These are phyloP conservation scores for Carassius gibelio DNA, from an alignment of 2,113 vertebrate species.

Conservation along the genomic window DNA sequence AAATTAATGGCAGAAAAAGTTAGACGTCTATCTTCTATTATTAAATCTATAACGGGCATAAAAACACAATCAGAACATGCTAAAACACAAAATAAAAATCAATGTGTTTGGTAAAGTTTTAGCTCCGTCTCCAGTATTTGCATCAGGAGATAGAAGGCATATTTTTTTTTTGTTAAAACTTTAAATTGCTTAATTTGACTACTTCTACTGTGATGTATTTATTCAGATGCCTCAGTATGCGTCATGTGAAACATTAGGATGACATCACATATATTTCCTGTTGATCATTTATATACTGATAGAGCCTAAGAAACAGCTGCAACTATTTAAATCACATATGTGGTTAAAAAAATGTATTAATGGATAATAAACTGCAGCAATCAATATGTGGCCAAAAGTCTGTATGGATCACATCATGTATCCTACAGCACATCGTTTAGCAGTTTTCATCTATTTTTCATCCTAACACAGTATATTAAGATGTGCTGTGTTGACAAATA, in stretches of 20 bases:
- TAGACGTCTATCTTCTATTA: background rate
- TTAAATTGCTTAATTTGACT: constrained; percentile 1
- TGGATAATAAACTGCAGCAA: background rate
- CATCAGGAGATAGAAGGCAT: constrained; percentile 29
- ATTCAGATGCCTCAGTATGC: constrained; percentile 6
- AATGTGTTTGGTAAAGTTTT: background rate
- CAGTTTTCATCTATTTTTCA: background rate
- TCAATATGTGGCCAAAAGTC: constrained; percentile 25
- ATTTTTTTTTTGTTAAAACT: constrained; percentile 22
- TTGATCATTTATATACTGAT: background rate
- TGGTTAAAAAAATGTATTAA: background rate
- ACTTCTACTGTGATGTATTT: constrained; percentile 34
- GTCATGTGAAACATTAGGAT: constrained; percentile 12
- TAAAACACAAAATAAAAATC: background rate
- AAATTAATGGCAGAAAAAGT: background rate
- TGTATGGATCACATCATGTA: background rate
- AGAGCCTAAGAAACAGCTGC: background rate
- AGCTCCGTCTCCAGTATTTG: constrained; percentile 29
- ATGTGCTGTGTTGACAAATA: background rate
- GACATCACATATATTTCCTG: background rate
- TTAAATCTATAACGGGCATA: background rate
- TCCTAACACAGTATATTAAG: constrained; percentile 9
- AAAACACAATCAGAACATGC: background rate
- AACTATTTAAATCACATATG: background rate
- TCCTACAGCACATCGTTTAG: background rate